Conservation (phyloP, 2,797 vertebrate genomes). For the Diglossa cyanea region DNA sequence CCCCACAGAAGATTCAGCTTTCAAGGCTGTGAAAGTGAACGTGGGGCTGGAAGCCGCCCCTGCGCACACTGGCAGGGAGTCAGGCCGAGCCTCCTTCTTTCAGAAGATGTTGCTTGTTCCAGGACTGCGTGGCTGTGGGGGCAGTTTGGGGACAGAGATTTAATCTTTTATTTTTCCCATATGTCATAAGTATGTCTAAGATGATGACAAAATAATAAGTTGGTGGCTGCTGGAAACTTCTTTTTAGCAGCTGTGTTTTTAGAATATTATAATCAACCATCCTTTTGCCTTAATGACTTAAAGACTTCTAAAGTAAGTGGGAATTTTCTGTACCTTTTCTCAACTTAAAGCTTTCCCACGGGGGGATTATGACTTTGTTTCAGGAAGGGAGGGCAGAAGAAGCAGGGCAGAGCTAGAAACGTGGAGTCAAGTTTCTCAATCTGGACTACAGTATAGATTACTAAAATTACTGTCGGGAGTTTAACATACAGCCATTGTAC, state of each 20-base stretch:
- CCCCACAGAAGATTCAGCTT: not conserved
- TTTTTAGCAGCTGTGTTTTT: slow-evolving; percentile 26
- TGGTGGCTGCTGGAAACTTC: slow-evolving; percentile 26
- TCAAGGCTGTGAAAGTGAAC: not conserved
- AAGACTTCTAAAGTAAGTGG: not conserved
- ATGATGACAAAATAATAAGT: slow-evolving; percentile 39
- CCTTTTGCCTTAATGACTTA: slow-evolving; percentile 23
- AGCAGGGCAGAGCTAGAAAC: not conserved
- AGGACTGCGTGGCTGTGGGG: not conserved
- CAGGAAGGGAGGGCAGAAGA: not conserved
- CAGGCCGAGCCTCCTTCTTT: not conserved
- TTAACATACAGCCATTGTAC: not conserved
- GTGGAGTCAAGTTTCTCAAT: not conserved
- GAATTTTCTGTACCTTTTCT: not conserved
- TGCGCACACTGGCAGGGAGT: not conserved
- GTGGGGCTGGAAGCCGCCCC: not conserved
- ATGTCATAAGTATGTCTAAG: not conserved
- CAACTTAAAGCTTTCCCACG: not conserved
- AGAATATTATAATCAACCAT: slow-evolving; percentile 17
- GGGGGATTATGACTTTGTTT: not conserved
- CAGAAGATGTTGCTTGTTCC: not conserved
- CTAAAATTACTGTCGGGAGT: not conserved
- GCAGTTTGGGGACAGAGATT: not conserved
- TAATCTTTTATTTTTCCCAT: slow-evolving; percentile 18
- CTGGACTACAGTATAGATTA: not conserved